A percentile compares a stretch with the other conserved stretches of the same genome.
Conservation (phyloP, 2,888 invertebrate species). For the Agriopis leucophaearia region DNA sequence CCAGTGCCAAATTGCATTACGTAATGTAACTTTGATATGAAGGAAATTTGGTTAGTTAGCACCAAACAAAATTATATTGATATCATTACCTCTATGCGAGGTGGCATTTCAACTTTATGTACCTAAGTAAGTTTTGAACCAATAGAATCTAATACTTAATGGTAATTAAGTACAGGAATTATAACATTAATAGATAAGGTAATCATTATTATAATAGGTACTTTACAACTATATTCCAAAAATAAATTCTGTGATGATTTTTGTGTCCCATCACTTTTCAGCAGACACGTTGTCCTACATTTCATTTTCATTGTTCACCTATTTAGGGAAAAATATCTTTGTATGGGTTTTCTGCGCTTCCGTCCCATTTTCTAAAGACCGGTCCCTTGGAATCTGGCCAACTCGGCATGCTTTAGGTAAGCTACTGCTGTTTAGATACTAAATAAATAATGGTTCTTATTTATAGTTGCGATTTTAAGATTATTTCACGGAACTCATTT, state of each 20-base stretch:
- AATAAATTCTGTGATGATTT: not conserved
- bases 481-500: no score
- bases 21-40: conserved; percentile 9
- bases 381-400: conserved; percentile 27
- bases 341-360: conserved; percentile 8
- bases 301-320: conserved; percentile 11
- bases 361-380: conserved; percentile 12
- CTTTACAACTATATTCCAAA: not conserved
- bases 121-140: no score
- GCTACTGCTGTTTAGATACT: not conserved
- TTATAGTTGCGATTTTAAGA: not conserved
- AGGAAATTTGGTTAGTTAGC: conserved; percentile 5
- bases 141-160: no score
- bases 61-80: not conserved
- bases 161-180: no score
- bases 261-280: not conserved
- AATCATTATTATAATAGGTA: not conserved
- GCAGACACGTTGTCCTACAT: conserved; percentile 1
- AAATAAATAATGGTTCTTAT: not conserved
- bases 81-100: not conserved
- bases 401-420: conserved; percentile 1
- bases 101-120: not conserved
- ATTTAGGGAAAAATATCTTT: not conserved
- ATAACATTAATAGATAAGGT: not conserved
- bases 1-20: conserved; percentile 27